Evolutionary conservation across 2,113 vertebrate genomes (phyloP).

Genomic region (Mormyrus lacerda): DNA sequence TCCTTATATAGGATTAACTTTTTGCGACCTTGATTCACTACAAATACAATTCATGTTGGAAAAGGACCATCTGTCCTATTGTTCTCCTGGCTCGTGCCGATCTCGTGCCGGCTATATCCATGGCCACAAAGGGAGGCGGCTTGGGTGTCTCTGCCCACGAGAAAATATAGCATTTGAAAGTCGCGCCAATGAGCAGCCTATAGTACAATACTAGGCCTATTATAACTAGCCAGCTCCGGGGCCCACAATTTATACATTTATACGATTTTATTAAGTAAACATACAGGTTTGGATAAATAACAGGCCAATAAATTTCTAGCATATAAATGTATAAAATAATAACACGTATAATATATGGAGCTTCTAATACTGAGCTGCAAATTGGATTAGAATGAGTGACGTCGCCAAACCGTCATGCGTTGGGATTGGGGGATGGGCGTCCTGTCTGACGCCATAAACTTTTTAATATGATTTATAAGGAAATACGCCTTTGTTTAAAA

Average conservation of each 20-base stretch:
- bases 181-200: constrained; percentile 38
- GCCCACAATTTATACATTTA: not conserved
- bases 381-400: not conserved
- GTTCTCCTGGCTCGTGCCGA: constrained; percentile 65
- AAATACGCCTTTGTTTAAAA: constrained; percentile 38
- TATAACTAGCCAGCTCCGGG: not conserved
- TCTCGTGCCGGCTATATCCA: constrained; percentile 61
- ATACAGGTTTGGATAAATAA: not conserved
- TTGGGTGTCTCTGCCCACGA: constrained; percentile 4
- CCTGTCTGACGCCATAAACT: constrained; percentile 38
- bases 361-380: not conserved
- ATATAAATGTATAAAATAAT: not conserved
- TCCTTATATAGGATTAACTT: not conserved
- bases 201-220: constrained; percentile 8
- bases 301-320: not conserved
- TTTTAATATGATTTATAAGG: constrained; percentile 22
- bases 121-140: constrained; percentile 37
- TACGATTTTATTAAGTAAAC: not conserved
- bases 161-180: constrained; percentile 49
- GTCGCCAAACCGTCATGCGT: not conserved
- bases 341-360: not conserved
- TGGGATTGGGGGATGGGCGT: constrained; percentile 19
- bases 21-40: not conserved
- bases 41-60: constrained; percentile 40
- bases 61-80: constrained; percentile 62